Evolutionary conservation across 1,140 invertebrate genomes (phyloP).

Genomic region (Lamellibrachia luymesi): DNA sequence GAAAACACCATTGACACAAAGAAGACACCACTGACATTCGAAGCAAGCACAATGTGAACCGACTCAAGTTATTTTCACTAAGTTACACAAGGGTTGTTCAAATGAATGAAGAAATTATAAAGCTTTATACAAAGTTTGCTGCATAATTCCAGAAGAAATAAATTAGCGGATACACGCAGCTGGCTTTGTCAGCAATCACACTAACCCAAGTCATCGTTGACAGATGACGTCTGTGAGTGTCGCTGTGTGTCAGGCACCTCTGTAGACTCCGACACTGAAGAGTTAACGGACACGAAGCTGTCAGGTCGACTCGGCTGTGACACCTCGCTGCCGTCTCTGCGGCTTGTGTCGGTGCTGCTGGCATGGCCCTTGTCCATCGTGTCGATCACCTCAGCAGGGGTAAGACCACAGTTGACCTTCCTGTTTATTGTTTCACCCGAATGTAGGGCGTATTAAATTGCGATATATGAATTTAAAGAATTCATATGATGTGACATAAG

Average conservation of each 20-base stretch:
- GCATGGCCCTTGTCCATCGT: neutral
- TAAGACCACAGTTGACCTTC: neutral
- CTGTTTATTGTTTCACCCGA: too few species aligned
- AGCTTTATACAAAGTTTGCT: neutral
- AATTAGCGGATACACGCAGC: neutral
- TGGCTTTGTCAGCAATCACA: neutral
- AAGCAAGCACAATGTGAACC: too few species aligned
- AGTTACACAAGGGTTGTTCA: neutral
- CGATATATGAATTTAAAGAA: too few species aligned
- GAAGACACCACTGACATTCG: neutral
- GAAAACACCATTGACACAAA: too few species aligned
- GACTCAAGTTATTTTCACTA: too few species aligned
- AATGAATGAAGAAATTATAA: neutral
- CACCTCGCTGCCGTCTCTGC: neutral
- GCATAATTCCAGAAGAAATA: neutral
- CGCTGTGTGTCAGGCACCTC: neutral
- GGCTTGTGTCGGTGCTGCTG: neutral
- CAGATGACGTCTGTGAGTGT: neutral
- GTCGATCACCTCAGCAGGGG: neutral
- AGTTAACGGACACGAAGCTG: neutral
- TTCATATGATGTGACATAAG: too few species aligned
- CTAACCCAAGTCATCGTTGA: neutral
- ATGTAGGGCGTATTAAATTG: too few species aligned
- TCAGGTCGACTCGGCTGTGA: neutral
- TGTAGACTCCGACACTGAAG: neutral